phyloP scores from a whole-genome alignment of 2,888 invertebrate genomes.

The Pachymerium ferrugineum region DNA sequence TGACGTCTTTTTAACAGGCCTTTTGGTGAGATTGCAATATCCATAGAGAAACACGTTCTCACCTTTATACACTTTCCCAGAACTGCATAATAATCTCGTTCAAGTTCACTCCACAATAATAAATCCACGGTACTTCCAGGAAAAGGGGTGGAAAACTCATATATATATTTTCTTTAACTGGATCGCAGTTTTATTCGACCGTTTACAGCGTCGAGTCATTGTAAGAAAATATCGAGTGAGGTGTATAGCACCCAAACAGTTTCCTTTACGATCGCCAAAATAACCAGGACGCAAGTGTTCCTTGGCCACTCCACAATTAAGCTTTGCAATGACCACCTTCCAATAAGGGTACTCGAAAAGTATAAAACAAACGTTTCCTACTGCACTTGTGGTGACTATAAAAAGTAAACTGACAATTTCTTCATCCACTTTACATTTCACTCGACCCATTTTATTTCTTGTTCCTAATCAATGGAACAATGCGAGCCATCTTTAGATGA shows the following conservation, averaged over 20 bases:
- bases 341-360: neutral
- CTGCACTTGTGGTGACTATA: constrained; percentile 2
- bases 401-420: constrained; percentile 24
- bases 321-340: constrained; percentile 16
- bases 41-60: neutral
- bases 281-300: neutral
- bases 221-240: neutral
- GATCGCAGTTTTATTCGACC: neutral
- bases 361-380: neutral
- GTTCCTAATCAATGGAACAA: neutral
- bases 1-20: too few species aligned
- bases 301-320: neutral
- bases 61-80: constrained; percentile 2
- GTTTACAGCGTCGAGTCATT: neutral
- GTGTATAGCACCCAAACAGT: neutral
- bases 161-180: neutral
- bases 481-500: too few species aligned
- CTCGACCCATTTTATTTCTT: neutral
- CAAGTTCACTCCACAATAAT: neutral
- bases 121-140: neutral
- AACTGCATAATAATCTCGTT: constrained; percentile 7
- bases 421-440: constrained; percentile 16
- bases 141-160: constrained; percentile 11
- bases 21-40: neutral
- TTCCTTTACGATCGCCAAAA: neutral